Base-by-base conservation (phyloP, 2,888 invertebrate genomes). In the Erpobdella octoculata region DNA sequence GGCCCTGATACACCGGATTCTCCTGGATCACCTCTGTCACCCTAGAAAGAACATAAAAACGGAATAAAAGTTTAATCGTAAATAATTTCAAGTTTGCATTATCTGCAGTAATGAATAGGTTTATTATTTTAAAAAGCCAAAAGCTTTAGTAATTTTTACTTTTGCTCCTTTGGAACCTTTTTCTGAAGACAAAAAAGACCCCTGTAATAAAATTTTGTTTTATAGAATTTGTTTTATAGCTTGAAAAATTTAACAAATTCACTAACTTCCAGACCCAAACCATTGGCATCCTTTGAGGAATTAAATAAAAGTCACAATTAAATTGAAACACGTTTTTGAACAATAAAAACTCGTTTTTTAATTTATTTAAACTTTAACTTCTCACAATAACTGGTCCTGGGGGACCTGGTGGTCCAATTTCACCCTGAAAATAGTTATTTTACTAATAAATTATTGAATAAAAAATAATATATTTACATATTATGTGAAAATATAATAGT, bases 361-460 rank as follows among this genome's bases (percentile, higher is more conserved):
- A 41, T 41, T 12, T 41, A 41, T 41, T 12, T 41, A 41, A 12
- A 41, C 18, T 12, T 41, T 41, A 18, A 9, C 41, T 41, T 28
- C 62, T 62, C 21, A 62, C 62, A 12, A 53, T 53, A 18, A 53
- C 8, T 53, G 21, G 53, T 25, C 66, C 66, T 6, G 36, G 37
- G 1, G 66, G 66, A 9, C 66, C 66, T 25, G 36, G 66, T 1
- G 38, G 8, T 2, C 66, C 66, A 12, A n/a, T 1, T n/a, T 65
- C 66, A 37, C 66, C 66, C 66, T 65, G 38, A 38, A 64, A 35
- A 37, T 33, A 31, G 33, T 33, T 35, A 62, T 28, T 1, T 6
- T 35, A 33, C n/a, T 35, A 12, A 53, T 53, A 25, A 53, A 53
- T 12, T 53, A 53, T 12, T 53, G 28, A 41, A 41, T 9, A 41